Evolutionary conservation across 2,797 vertebrate genomes (phyloP), one percentile per base, ranked within the genome.

Genomic region (Xyrichtys novacula): DNA sequence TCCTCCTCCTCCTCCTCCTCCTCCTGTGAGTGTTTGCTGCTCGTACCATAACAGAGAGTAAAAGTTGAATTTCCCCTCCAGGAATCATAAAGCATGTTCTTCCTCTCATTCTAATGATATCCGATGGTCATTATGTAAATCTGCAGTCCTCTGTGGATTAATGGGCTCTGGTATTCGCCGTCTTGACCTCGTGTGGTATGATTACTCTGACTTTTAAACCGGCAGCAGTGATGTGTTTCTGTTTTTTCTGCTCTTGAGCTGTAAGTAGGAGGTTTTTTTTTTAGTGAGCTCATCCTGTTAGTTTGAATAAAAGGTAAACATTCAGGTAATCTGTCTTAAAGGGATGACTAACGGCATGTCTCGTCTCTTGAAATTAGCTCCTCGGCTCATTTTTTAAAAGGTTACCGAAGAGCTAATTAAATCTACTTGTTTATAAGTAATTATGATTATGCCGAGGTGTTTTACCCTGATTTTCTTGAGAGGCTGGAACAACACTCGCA

Each of bases 211-310:
- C 32, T 28, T 20, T 38, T 16, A 17, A 38, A 17, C 14, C 17
- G 34, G 12, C n/a, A 2, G 6, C 9, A 12, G 4, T 22, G 42
- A 22, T 2, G 1, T 7, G 14, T 0, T 20, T 5, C 9, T 11
- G 32, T 6, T 34, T 34, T 42, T 42, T 11, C n/a, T 36, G 17
- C 48, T n/a, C 7, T 2, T 26, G 40, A 16, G 25, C 44, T 11
- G 19, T 4, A 57, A 15, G 23, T 46, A 17, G 40, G 7, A 19
- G 0, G 14, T 17, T 70, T 62, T 39, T 16, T 17, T 17, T n/a
- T n/a, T n/a, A n/a, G 15, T 5, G 44, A 44, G 6, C 47, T 48
- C 7, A 5, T 72, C 40, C 56, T 65, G 16, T 22, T 19, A 23
- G 29, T 0, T 19, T 57, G 38, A 44, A 65, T 44, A 0, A 38